phyloP scores from a whole-genome alignment of 2,113 vertebrate species.

The Elaphurus davidianus region DNA sequence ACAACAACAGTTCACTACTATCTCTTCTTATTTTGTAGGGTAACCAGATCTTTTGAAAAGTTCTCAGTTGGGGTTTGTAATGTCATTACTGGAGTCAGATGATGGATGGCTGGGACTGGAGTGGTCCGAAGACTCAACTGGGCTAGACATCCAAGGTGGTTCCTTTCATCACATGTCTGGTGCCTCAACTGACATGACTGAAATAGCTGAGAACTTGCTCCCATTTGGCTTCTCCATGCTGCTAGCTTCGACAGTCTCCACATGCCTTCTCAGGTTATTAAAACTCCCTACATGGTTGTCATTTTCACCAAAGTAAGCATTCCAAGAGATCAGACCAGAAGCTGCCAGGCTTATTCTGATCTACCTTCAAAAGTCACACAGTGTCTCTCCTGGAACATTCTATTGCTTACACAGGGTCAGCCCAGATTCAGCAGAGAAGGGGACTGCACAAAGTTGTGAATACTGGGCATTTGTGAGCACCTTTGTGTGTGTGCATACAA shows the following conservation, averaged over 20 bases:
- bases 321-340: neutral
- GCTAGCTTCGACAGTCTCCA: neutral
- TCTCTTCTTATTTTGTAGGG: neutral
- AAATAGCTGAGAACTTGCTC: neutral
- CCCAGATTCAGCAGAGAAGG: neutral
- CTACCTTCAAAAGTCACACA: neutral
- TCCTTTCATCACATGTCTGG: neutral
- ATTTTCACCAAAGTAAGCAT: neutral
- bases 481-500: neutral
- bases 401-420: neutral
- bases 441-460: neutral
- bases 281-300: neutral
- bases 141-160: neutral
- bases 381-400: neutral
- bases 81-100: neutral
- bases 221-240: neutral
- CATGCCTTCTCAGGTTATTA: neutral
- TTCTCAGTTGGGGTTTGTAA: neutral
- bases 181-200: neutral
- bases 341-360: neutral
- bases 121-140: neutral
- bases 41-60: neutral
- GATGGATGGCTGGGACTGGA: neutral
- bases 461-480: neutral
- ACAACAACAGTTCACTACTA: neutral